Evolutionary conservation across 2,888 invertebrate genomes (phyloP).

Genomic region (Melipona beecheii): DNA sequence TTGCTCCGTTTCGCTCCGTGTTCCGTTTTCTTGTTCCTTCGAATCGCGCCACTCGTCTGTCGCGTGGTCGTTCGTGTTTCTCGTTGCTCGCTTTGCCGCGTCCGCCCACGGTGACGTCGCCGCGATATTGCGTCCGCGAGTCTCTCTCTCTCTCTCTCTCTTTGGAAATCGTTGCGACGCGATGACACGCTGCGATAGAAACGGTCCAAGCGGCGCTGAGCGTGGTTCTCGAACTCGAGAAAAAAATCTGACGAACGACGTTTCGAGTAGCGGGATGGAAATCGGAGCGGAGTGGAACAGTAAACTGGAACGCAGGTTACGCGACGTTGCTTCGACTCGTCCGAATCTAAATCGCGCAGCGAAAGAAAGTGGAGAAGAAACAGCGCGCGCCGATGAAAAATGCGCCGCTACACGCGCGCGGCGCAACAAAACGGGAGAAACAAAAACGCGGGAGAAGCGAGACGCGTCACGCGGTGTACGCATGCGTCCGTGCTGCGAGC

Average conservation of each 20-base stretch:
- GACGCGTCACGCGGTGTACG: slow-evolving; percentile 38
- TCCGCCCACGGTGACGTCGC: neutral
- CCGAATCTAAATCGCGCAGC: slow-evolving; percentile 77
- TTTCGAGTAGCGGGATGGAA: slow-evolving; percentile 7
- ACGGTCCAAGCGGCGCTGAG: neutral
- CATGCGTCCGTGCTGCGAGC: slow-evolving; percentile 46
- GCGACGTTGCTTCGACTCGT: slow-evolving; percentile 72
- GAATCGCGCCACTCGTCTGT: neutral
- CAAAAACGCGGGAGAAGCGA: slow-evolving; percentile 60
- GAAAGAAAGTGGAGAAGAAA: slow-evolving; percentile 24
- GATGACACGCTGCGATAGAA: neutral
- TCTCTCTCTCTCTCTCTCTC: too few relatives aligned
- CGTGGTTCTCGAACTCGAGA: neutral
- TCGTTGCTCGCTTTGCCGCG: neutral
- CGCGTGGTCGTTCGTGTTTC: neutral
- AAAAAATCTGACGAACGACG: neutral
- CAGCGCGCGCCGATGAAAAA: slow-evolving; percentile 5
- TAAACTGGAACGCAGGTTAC: slow-evolving; percentile 40
- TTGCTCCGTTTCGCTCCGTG: neutral
- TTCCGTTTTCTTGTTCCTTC: slow-evolving; percentile 3
- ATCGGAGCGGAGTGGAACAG: slow-evolving; percentile 7
- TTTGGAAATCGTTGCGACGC: neutral
- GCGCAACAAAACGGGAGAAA: slow-evolving; percentile 19
- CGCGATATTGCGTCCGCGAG: neutral
- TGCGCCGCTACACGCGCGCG: slow-evolving; percentile 25